phyloP scores from a whole-genome alignment of 2,113 vertebrate genomes.

The Aptenodytes forsteri region DNA sequence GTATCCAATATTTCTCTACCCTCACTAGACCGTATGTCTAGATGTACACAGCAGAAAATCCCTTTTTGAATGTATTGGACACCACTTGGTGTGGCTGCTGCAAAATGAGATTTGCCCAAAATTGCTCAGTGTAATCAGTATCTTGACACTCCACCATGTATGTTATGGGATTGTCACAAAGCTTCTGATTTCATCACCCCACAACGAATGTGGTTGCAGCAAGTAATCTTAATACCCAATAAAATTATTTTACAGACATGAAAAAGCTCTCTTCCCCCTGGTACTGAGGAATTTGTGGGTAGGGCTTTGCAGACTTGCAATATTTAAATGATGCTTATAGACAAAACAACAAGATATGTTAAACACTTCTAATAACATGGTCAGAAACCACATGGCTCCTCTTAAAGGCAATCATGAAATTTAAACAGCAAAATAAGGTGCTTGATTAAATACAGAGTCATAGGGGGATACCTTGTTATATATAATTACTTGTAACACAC shows the following conservation, averaged over 20 bases:
- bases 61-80: constrained; percentile 27
- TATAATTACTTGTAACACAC: background rate
- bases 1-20: constrained; percentile 21
- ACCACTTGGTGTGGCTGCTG: constrained; percentile 43
- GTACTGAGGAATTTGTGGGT: constrained; percentile 54
- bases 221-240: constrained; percentile 54
- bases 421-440: constrained; percentile 14
- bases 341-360: constrained; percentile 43
- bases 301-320: constrained; percentile 44
- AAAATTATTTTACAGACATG: constrained; percentile 50
- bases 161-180: constrained; percentile 37
- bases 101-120: constrained; percentile 62
- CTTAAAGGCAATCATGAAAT: background rate
- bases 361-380: constrained; percentile 16
- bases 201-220: constrained; percentile 23
- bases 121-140: constrained; percentile 66
- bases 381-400: constrained; percentile 12
- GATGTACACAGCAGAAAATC: constrained; percentile 30
- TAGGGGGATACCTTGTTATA: background rate
- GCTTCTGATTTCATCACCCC: constrained; percentile 58
- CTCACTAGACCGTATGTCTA: constrained; percentile 54
- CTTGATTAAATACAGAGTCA: background rate
- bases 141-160: constrained; percentile 60
- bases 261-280: constrained; percentile 34
- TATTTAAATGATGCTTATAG: constrained; percentile 46